These are phyloP conservation scores for Diacarnus erythraeanus DNA, from an alignment of 37 sponge, comb jelly and placozoan genomes.

Conservation along the genomic window DNA sequence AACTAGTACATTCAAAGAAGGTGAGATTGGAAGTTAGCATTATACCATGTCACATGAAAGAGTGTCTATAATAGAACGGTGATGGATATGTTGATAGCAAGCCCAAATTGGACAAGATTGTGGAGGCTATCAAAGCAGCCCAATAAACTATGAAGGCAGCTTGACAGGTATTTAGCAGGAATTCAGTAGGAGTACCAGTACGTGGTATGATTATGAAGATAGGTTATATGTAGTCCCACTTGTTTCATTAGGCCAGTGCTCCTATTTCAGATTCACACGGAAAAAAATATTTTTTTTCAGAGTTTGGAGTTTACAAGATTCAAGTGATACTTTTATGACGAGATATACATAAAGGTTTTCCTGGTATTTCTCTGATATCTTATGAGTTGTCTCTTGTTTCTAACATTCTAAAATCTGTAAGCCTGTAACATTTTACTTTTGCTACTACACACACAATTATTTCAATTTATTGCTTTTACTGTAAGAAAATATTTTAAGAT, in stretches of 20 bases:
- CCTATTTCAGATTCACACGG: no score
- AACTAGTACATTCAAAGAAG: constrained; percentile 81
- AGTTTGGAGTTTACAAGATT: neutral
- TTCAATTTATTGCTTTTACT: no score
- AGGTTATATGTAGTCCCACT: no score
- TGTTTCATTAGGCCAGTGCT: no score
- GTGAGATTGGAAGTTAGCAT: constrained; percentile 12
- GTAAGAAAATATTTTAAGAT: no score
- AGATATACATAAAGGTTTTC: constrained; percentile 43
- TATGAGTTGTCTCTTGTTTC: neutral
- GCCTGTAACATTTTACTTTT: neutral
- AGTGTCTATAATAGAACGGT: constrained; percentile 51
- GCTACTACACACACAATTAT: no score
- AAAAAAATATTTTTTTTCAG: neutral
- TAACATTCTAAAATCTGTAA: neutral
- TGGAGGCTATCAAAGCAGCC: constrained; percentile 46
- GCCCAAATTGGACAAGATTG: constrained; percentile 73
- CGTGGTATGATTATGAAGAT: neutral
- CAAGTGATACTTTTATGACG: constrained; percentile 16
- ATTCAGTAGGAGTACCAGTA: no score
- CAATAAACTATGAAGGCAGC: neutral
- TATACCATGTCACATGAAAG: neutral
- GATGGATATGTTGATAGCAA: constrained; percentile 80
- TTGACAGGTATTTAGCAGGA: neutral
- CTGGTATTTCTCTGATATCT: constrained; percentile 54